A percentile compares a stretch with the other conserved stretches of the same genome.
Conservation (phyloP, 2,797 vertebrate species). For the Oryzias dopingdopingensis region DNA sequence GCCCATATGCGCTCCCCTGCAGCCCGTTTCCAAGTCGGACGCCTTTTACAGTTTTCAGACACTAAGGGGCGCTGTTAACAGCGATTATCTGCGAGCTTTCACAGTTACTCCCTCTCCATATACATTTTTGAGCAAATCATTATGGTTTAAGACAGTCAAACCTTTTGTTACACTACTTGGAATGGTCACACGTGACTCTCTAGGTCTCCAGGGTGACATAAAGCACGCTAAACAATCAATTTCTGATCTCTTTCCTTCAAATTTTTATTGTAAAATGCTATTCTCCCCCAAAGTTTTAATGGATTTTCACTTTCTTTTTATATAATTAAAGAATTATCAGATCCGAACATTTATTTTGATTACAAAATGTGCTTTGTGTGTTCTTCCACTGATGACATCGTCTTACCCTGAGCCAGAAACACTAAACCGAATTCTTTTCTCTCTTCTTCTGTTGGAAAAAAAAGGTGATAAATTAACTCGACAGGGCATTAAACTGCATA, state of each 20-base stretch:
- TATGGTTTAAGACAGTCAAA: slow-evolving; percentile 1
- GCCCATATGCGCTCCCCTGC: slow-evolving; percentile 29
- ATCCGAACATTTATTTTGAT: not conserved
- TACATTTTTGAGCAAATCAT: slow-evolving; percentile 13
- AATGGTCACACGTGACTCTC: not conserved
- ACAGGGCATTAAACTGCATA: slow-evolving; percentile 14
- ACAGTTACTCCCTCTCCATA: not conserved
- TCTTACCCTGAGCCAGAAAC: slow-evolving; percentile 25
- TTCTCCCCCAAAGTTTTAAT: too few species aligned
- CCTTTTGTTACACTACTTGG: not conserved
- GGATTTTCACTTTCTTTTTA: not conserved
- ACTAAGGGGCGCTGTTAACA: slow-evolving; percentile 81
- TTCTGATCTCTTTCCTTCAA: not conserved
- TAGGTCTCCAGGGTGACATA: slow-evolving; percentile 11
- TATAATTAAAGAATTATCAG: not conserved
- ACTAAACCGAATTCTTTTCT: slow-evolving; percentile 17
- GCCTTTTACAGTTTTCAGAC: slow-evolving; percentile 32
- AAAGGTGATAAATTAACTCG: slow-evolving; percentile 17
- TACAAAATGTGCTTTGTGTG: slow-evolving; percentile 27
- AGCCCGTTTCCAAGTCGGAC: not conserved
- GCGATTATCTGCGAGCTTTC: slow-evolving; percentile 33
- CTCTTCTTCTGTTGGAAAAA: not conserved
- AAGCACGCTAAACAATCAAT: too few species aligned
- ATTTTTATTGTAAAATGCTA: not conserved
- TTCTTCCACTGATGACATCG: slow-evolving; percentile 20